Base-by-base conservation (phyloP, 2,888 invertebrate genomes). In the Thymelicus lineola region DNA sequence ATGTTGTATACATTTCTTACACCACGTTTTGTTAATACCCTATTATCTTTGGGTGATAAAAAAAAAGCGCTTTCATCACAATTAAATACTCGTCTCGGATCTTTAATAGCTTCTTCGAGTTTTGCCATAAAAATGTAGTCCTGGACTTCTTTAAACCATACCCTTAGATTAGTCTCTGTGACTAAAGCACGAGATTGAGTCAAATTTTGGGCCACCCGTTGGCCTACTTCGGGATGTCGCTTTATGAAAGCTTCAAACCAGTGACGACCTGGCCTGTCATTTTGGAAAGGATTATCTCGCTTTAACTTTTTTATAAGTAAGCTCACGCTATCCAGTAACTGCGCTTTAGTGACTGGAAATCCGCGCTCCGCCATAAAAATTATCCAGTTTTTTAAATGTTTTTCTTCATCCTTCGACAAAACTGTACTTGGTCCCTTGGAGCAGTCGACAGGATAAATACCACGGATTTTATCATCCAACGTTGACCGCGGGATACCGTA, bases 1-100 rank as follows among this genome's bases (percentile, higher is more conserved):
- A 66, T 42, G 50, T 72, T 60, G 14, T 73, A 70, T 57, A 70
- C 48, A 12, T 73, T 72, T 71, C 42, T 72, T 10, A 64, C 46
- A 7, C 69, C 60, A n/a, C 62, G 45, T 70, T 66, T 71, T 62
- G 72, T 66, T 58, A 71, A 58, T 7, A 71, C 66, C 69, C 45
- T 57, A 17, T 72, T 70, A 66, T 60, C 20, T 60, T 36, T 67
- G 4, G 70, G 72, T 38, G 66, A 70, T 46, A 71, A 66, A 71
- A 69, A 71, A 17, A 74, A 71, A 55, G 71, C 71, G 61, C 58
- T 73, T 57, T 67, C 67, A 62, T 73, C 71, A n/a, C 70, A 72
- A 42, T 71, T 71, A 62, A 71, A 72, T 7, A 70, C 62, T 48
- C 70, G 59, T 10, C 55, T 50, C 35, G 74, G 67, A 57, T 71